Conservation (phyloP, 1,140 invertebrate genomes). For the Nasonia longicornis region DNA sequence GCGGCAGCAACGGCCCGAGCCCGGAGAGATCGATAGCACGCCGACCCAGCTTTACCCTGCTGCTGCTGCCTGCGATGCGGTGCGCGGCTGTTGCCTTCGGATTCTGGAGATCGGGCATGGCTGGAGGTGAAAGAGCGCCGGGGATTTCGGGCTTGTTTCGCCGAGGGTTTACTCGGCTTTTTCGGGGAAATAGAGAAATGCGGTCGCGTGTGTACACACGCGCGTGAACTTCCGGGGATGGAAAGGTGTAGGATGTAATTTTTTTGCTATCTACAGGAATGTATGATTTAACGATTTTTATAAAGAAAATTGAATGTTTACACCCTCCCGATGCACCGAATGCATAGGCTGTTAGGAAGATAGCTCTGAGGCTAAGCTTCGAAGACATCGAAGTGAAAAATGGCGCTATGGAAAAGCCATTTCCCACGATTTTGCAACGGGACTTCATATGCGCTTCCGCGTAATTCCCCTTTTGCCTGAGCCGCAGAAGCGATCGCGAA, state of each 20-base stretch:
- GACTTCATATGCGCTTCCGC: not conserved
- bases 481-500: not conserved
- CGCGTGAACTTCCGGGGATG: not conserved
- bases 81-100: not conserved
- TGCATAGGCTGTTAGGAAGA: not conserved
- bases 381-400: not conserved
- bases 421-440: not conserved
- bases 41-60: constrained; percentile 63
- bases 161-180: not conserved
- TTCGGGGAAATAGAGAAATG: not conserved
- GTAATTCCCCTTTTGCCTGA: not conserved
- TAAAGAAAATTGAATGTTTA: too few relatives aligned
- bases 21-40: constrained; percentile 64
- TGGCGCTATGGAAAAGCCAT: not conserved
- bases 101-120: not conserved
- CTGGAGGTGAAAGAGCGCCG: not conserved
- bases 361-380: not conserved
- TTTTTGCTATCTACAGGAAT: too few relatives aligned
- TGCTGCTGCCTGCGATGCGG: not conserved
- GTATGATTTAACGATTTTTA: too few relatives aligned
- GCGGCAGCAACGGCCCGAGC: not conserved
- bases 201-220: too few relatives aligned
- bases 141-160: not conserved
- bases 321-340: too few relatives aligned
- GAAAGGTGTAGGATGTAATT: too few relatives aligned